Evolutionary conservation across 2,888 invertebrate genomes (phyloP).

Genomic region (Ophioninae sp.): DNA sequence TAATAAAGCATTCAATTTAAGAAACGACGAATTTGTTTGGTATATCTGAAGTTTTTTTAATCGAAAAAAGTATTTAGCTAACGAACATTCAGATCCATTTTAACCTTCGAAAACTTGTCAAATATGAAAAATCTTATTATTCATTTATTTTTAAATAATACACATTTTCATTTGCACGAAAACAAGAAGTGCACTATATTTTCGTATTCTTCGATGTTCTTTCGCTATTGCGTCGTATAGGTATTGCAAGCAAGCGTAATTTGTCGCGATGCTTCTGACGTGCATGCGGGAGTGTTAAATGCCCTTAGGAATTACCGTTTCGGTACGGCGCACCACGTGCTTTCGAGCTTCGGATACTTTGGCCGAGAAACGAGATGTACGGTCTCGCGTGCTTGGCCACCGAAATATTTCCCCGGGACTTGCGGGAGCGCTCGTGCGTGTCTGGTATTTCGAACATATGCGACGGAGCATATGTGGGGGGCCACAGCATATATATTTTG

Average conservation of each 20-base stretch:
- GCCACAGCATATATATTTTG: slow-evolving; percentile 9
- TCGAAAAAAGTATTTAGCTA: too few relatives aligned
- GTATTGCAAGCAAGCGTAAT: background rate
- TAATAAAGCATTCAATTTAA: too few relatives aligned
- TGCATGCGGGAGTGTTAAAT: slow-evolving; percentile 43
- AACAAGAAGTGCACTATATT: background rate
- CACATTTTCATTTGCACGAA: background rate
- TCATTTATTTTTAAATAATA: too few relatives aligned
- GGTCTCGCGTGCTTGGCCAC: slow-evolving; percentile 56
- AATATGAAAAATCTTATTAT: too few relatives aligned
- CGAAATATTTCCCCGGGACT: slow-evolving; percentile 57
- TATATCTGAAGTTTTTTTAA: too few relatives aligned
- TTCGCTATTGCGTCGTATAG: background rate
- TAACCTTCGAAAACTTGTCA: too few relatives aligned
- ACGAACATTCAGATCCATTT: too few relatives aligned
- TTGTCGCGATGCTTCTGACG: slow-evolving; percentile 35
- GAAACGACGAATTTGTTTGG: too few relatives aligned
- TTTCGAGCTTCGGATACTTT: slow-evolving; percentile 45
- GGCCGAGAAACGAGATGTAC: slow-evolving; percentile 34
- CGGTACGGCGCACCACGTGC: slow-evolving; percentile 36
- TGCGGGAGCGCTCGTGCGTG: slow-evolving; percentile 46
- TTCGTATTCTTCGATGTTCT: background rate
- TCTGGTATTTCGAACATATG: slow-evolving; percentile 54
- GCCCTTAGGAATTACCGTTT: slow-evolving; percentile 27
- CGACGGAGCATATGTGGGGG: slow-evolving; percentile 31